Evolutionary conservation across 2,797 vertebrate species (phyloP).

Genomic region (Acipenser oxyrinchus): DNA sequence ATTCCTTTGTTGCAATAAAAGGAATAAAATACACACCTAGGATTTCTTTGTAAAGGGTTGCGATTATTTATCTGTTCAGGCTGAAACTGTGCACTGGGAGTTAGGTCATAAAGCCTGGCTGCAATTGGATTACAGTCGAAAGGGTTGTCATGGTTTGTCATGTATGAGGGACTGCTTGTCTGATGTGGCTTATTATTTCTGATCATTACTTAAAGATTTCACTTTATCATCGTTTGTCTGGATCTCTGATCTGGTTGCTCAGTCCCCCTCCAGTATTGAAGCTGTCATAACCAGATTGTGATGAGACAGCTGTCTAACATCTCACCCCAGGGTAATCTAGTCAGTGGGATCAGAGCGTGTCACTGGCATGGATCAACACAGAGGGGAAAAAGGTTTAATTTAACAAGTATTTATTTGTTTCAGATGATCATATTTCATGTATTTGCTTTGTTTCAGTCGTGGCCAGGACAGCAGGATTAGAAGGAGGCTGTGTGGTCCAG

Average conservation of each 20-base stretch:
- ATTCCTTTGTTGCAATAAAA: constrained; percentile 36
- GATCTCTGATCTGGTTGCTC: constrained; percentile 25
- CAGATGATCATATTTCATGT: no score
- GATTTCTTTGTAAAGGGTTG: constrained; percentile 41
- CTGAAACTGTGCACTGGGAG: constrained; percentile 32
- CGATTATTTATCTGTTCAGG: constrained; percentile 52
- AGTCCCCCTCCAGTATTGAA: constrained; percentile 42
- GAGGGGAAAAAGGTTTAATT: no score
- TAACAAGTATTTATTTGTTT: no score
- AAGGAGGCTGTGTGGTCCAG: no score
- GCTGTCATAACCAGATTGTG: constrained; percentile 30
- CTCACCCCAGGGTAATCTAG: no score
- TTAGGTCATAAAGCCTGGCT: constrained; percentile 55
- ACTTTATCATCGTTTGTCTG: constrained; percentile 63
- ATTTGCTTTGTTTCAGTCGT: no score
- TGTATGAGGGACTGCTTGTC: constrained; percentile 45
- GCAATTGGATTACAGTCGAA: constrained; percentile 33
- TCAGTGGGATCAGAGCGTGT: no score
- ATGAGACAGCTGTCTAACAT: neutral
- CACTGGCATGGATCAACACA: no score
- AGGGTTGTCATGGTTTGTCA: constrained; percentile 50
- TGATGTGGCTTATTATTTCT: constrained; percentile 48
- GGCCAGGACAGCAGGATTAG: no score
- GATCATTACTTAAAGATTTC: constrained; percentile 56
- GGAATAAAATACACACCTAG: constrained; percentile 43